Base-by-base conservation (phyloP, 1,140 invertebrate species). In the Ganaspis sp. region DNA sequence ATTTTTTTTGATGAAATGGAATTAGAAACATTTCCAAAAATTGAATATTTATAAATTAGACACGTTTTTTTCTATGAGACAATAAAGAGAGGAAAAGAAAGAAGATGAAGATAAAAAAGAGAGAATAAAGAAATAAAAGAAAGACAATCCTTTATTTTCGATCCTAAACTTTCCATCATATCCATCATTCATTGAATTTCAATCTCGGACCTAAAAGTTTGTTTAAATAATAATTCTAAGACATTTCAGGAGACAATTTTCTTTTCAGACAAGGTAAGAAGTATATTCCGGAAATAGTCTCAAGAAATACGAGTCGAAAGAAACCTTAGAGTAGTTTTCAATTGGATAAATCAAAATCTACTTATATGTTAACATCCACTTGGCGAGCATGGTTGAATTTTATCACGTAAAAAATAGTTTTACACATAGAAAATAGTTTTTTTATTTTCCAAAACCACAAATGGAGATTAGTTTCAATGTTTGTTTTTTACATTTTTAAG, bases 331-430 rank as follows among this genome's bases (percentile, higher is more conserved):
- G 11, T 29, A 8, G 54, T 64, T 64, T 64, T 29, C 23, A 64
- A 64, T 64, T 64, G 26, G 23, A 26, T 64, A 26, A 64, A 64
- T 64, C 58, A 34, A 64, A 29, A 64, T 26, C 58, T 26, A 64
- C 21, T 64, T 64, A 64, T n/a, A n/a, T n/a, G 23, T 64, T 64
- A 64, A 64, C 12, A 64, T 64, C 58, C 12, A 29, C 58, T 29
- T 5, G n/a, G 17, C n/a, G 0, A 49, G 45, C 11, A 5, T 64
- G 58, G 58, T 34, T 64, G 54, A 58, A 58, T 58, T 64, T 64
- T 23, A 64, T 64, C 54, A 29, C 23, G 15, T 4, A 64, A 64
- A 26, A 4, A 29, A n/a, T 15, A 26, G 11, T 58, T 12, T 64
- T 64, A n/a, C 54, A 29, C 23, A 29, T 4, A 64, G 29, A 26